A percentile compares a stretch with the other conserved stretches of the same genome.
Evolutionary conservation across 2,797 vertebrate species (phyloP).

Genomic region (Onychomys arenicola): DNA sequence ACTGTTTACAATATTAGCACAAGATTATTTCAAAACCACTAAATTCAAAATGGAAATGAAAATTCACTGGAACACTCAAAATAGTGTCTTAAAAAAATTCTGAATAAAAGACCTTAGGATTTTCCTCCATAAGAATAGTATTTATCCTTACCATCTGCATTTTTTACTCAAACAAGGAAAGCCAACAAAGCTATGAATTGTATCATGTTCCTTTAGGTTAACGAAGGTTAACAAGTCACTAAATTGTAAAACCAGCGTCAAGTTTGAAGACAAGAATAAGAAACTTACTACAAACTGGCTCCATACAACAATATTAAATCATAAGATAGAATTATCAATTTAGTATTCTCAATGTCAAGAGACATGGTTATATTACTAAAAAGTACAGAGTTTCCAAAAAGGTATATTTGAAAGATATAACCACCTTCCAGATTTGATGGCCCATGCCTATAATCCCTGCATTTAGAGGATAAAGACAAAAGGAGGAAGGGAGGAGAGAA

Average conservation of each 20-base stretch:
- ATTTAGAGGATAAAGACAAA: neutral
- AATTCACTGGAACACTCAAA: constrained; percentile 14
- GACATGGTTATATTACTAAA: neutral
- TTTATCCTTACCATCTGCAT: neutral
- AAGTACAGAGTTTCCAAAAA: constrained; percentile 5
- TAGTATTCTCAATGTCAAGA: neutral
- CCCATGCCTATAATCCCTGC: neutral
- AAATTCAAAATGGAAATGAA: constrained; percentile 1
- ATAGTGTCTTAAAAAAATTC: neutral
- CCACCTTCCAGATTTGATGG: neutral
- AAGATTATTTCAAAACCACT: neutral
- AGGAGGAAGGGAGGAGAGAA: neutral
- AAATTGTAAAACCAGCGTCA: neutral
- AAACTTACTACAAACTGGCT: constrained; percentile 5
- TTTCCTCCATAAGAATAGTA: constrained; percentile 5
- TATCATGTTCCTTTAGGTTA: constrained; percentile 8
- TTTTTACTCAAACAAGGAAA: constrained; percentile 11
- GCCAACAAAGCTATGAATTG: neutral
- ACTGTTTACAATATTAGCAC: neutral
- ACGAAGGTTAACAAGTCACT: neutral
- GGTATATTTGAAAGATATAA: neutral
- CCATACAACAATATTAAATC: neutral
- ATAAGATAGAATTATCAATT: constrained; percentile 12
- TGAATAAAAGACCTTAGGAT: neutral
- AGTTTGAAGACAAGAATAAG: neutral